Evolutionary conservation across 2,888 invertebrate species (phyloP), one percentile per base, ranked within the genome.

Genomic region (Cheilosia soror): DNA sequence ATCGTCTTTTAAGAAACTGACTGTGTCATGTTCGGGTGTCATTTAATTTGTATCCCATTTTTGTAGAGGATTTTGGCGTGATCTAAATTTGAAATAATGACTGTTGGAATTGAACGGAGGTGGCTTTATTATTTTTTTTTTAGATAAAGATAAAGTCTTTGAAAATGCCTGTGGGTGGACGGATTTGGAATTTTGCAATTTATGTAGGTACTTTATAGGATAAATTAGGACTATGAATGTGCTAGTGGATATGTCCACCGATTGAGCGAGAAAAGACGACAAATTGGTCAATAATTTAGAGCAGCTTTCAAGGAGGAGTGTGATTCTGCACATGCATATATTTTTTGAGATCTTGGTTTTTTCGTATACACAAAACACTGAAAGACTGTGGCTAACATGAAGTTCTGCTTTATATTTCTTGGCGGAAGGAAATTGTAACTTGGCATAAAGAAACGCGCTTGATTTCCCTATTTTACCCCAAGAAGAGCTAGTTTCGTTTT

Each of bases 1-100:
- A 63, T 72, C 42, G 78, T 78, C 58, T 65, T 77, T 78, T 68
- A 63, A 85, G 71, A 62, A 79, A 80, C 69, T 80, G 69, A 71
- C 81, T 85, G 66, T 81, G 85, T 81, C 81, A 81, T 81, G 76
- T 76, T 85, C 25, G 85, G 85, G 57, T 81, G 81, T 76, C 81
- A 81, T 85, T 85, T 85, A 81, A 85, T 85, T 85, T 85, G 85
- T 85, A 68, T 81, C 72, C 71, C 55, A 71, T 75, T 84, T 80
- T 55, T 29, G 7, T 57, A 51, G 51, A 62, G 78, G 78, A 82
- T 68, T 66, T 72, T 55, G 65, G 60, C 78, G 62, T 83, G 82
- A 73, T 78, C 78, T 78, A 83, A 78, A 83, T 83, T 78, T 73
- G 53, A 68, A 83, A 78, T 83, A 83, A 78, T 83, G 72, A 68